Percentiles rank a stretch among this genome's conserved stretches.
Conservation (phyloP, 2,113 vertebrate species). For the Talpa occidentalis region DNA sequence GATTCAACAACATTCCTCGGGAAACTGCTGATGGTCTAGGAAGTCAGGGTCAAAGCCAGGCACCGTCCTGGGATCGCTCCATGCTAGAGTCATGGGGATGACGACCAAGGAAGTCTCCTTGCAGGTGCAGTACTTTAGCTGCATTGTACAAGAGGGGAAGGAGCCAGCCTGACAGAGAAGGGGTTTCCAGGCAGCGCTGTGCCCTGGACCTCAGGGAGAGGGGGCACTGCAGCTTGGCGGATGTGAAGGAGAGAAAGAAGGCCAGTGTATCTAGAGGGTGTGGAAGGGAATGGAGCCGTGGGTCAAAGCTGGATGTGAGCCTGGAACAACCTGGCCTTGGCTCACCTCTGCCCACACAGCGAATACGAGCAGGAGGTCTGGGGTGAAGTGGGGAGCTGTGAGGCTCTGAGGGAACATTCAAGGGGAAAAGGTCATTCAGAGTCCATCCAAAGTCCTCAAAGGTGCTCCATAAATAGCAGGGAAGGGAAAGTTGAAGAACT, state of each 20-base stretch:
- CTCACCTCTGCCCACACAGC: background rate
- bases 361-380: background rate
- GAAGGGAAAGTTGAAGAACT: background rate
- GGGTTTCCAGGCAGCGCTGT: background rate
- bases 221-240: too few relatives aligned
- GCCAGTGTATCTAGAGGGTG: background rate
- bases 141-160: too few relatives aligned
- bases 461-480: background rate
- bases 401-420: background rate
- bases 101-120: background rate
- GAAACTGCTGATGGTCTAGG: background rate
- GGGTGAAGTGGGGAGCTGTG: too few relatives aligned
- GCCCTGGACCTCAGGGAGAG: too few relatives aligned
- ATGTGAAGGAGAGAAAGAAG: background rate
- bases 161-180: rapidly evolving
- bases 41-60: background rate
- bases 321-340: background rate
- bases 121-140: background rate
- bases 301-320: background rate
- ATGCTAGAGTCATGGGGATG: background rate
- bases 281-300: background rate
- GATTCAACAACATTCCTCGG: background rate
- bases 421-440: background rate
- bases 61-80: rapidly evolving
- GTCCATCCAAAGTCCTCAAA: background rate